A percentile compares a stretch with the other conserved stretches of the same genome.
Evolutionary conservation across 2,113 vertebrate species (phyloP).

Genomic region (Paratilapia polleni): DNA sequence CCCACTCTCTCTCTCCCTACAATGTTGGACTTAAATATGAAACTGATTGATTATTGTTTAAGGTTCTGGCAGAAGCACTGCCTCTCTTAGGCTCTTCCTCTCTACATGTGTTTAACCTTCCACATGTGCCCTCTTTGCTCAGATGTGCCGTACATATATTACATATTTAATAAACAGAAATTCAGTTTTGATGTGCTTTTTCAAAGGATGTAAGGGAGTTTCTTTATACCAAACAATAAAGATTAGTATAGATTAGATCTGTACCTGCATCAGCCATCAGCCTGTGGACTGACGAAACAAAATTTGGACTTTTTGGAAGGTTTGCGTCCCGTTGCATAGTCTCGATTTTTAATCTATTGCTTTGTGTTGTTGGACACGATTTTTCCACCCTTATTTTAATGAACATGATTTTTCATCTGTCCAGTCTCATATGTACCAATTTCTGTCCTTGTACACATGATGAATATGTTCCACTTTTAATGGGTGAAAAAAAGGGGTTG

Average conservation of each 20-base stretch:
- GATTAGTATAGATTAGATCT: too few species aligned
- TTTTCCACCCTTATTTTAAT: background rate
- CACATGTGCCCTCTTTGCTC: background rate
- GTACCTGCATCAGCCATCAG: too few species aligned
- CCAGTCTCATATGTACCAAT: too few species aligned
- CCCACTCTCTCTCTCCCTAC: background rate
- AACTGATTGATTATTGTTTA: conserved; percentile 71
- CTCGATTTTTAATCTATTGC: too few species aligned
- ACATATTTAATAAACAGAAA: background rate
- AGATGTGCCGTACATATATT: background rate
- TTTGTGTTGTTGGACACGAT: too few species aligned
- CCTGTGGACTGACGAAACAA: too few species aligned
- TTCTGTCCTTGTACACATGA: background rate
- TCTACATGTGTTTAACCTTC: conserved; percentile 10
- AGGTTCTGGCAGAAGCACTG: conserved; percentile 33
- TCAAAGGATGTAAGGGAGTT: background rate
- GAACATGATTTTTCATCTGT: too few species aligned
- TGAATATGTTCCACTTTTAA: background rate
- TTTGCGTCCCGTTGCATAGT: too few species aligned
- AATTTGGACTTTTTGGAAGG: too few species aligned
- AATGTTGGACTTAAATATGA: conserved; percentile 58
- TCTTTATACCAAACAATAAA: background rate
- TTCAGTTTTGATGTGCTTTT: background rate
- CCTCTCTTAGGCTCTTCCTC: background rate
- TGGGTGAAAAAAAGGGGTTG: rapidly evolving